Conservation (phyloP, 2,888 invertebrate genomes). For the Polyommatus iphigenia region DNA sequence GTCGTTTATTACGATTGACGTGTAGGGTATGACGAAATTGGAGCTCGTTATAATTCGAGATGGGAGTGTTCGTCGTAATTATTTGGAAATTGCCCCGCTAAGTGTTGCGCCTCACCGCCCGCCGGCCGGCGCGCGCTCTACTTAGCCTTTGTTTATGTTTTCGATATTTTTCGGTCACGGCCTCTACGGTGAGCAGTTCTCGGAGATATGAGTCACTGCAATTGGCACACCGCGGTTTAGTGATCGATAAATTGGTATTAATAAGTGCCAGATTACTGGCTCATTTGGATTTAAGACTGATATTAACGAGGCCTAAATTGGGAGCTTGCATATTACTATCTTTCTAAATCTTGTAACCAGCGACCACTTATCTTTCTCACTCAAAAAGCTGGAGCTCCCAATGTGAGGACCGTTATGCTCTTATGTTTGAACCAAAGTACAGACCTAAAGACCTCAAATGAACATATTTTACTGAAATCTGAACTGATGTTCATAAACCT, state of each 20-base stretch:
- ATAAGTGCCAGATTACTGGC: neutral
- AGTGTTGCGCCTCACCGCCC: neutral
- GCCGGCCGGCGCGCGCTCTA: neutral
- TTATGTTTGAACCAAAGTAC: neutral
- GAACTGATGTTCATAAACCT: too few relatives aligned
- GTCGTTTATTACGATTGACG: conserved; percentile 11
- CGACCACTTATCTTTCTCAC: too few relatives aligned
- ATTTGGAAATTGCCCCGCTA: neutral
- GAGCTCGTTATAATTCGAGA: neutral
- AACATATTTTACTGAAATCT: too few relatives aligned
- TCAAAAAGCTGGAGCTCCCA: neutral
- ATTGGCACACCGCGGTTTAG: conserved; percentile 13
- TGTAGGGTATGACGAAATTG: neutral
- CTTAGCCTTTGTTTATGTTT: conserved; percentile 3
- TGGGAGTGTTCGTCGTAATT: neutral
- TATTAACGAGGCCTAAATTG: neutral
- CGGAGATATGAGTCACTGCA: conserved; percentile 2
- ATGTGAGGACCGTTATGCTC: neutral
- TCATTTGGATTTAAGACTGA: neutral
- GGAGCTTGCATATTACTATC: neutral
- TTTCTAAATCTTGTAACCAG: neutral
- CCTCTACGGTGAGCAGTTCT: neutral
- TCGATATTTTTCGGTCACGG: conserved; percentile 2
- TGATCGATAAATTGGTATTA: neutral
- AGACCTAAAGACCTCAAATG: neutral